Percentiles rank a stretch among this genome's conserved stretches.
phyloP scores from a whole-genome alignment of 2,888 invertebrate species.

The Digitonthophagus gazella region DNA sequence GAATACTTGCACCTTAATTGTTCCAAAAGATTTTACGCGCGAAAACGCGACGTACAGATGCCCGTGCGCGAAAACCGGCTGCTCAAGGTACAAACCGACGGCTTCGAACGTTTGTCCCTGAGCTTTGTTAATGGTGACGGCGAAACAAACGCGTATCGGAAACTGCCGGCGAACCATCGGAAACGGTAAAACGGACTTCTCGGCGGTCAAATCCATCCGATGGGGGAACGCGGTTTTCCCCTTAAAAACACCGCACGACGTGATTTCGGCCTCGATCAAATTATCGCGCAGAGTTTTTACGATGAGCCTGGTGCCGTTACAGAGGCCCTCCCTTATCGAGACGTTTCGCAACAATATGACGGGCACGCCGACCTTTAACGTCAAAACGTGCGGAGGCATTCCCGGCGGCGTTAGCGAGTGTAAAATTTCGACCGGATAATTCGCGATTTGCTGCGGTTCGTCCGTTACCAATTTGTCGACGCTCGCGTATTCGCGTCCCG shows the following conservation, averaged over 20 bases:
- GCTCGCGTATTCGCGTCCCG: too few relatives aligned
- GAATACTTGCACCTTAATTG: neutral
- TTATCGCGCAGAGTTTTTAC: constrained; percentile 12
- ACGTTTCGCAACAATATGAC: too few relatives aligned
- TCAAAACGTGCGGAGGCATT: constrained; percentile 30
- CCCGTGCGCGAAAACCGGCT: too few relatives aligned
- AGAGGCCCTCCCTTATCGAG: constrained; percentile 31
- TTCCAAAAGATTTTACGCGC: neutral
- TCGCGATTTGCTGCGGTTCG: too few relatives aligned
- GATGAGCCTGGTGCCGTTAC: constrained; percentile 34
- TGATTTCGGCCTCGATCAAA: constrained; percentile 16
- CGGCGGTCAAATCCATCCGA: constrained; percentile 14
- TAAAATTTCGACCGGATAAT: too few relatives aligned
- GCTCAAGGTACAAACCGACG: constrained; percentile 13
- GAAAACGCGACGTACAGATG: constrained; percentile 18
- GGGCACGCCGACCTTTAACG: too few relatives aligned
- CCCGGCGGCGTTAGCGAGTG: too few relatives aligned
- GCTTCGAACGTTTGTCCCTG: too few relatives aligned
- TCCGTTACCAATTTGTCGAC: too few relatives aligned
- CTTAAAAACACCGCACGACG: neutral
- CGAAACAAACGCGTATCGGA: constrained; percentile 36
- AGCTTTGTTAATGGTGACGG: too few relatives aligned
- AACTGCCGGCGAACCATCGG: constrained; percentile 37
- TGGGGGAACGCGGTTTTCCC: constrained; percentile 19
- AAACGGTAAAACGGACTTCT: constrained; percentile 27